These are phyloP conservation scores for Tiliqua scincoides DNA, from an alignment of 2,113 vertebrate genomes.

Conservation along the genomic window DNA sequence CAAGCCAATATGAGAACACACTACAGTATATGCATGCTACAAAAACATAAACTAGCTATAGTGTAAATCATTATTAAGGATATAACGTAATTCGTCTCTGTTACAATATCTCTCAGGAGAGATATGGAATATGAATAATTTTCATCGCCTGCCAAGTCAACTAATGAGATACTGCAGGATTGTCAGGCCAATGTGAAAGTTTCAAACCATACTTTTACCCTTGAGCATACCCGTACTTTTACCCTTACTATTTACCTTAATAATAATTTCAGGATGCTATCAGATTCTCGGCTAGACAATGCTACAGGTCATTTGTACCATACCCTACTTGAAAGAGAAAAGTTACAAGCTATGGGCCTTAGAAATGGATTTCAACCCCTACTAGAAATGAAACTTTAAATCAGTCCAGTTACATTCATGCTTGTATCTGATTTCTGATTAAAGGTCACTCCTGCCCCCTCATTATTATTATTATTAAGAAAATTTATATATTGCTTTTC, in stretches of 20 bases:
- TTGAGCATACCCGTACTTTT: neutral
- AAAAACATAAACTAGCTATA: conserved; percentile 52
- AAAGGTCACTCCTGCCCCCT: neutral
- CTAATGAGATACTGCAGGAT: neutral
- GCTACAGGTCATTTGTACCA: neutral
- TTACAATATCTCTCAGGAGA: conserved; percentile 9
- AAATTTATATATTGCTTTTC: neutral
- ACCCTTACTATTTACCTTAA: too few species aligned
- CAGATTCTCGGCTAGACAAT: neutral
- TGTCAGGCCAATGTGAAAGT: neutral
- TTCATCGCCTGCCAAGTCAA: conserved; percentile 35
- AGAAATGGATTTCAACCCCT: neutral
- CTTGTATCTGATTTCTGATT: neutral
- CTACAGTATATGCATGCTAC: conserved; percentile 23
- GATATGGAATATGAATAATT: conserved; percentile 56
- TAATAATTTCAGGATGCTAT: neutral
- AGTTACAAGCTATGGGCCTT: neutral
- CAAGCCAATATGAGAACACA: conserved; percentile 49
- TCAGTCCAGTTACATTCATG: neutral
- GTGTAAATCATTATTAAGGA: conserved; percentile 5
- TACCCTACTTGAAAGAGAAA: neutral
- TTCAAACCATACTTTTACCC: conserved; percentile 1
- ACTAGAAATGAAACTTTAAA: neutral
- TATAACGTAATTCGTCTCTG: neutral
- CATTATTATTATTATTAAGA: neutral